Percentiles rank a stretch among this genome's conserved stretches.
These are phyloP conservation scores for Galendromus occidentalis DNA, from an alignment of 1,140 invertebrate genomes.

Conservation along the genomic window DNA sequence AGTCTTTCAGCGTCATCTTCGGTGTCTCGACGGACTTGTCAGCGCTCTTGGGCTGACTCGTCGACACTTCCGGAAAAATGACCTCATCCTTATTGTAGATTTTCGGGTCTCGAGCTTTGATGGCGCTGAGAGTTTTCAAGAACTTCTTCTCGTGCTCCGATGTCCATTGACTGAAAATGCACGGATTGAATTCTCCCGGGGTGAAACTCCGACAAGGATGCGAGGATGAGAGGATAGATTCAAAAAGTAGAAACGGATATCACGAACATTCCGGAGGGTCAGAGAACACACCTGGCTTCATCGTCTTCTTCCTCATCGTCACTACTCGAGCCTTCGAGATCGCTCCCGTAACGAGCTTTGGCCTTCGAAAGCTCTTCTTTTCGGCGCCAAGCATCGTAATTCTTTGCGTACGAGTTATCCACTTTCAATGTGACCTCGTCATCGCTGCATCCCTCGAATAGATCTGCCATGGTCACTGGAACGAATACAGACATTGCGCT, in stretches of 20 bases:
- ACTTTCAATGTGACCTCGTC: constrained; percentile 34
- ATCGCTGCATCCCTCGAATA: not conserved
- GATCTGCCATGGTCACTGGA: not conserved
- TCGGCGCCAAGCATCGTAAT: constrained; percentile 54
- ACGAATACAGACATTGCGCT: too few relatives aligned
- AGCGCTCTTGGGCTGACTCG: constrained; percentile 21
- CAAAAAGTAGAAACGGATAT: too few relatives aligned
- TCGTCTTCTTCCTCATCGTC: constrained; percentile 28
- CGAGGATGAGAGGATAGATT: too few relatives aligned
- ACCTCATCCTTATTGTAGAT: constrained; percentile 30
- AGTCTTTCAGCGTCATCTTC: constrained; percentile 31
- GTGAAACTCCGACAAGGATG: too few relatives aligned
- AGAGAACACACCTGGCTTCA: not conserved
- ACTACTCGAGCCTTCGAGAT: constrained; percentile 22
- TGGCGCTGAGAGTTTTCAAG: constrained; percentile 29
- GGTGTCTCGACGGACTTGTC: constrained; percentile 18
- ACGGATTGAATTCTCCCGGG: too few relatives aligned
- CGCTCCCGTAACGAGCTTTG: constrained; percentile 48
- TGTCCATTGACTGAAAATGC: not conserved
- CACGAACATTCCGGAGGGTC: not conserved
- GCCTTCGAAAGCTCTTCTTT: constrained; percentile 69
- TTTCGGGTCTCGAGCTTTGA: constrained; percentile 33
- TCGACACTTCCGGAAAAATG: constrained; percentile 25
- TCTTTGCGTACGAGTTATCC: constrained; percentile 56
- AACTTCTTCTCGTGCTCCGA: constrained; percentile 29